Conservation (phyloP, 2,888 invertebrate species). For the Plemyria rubiginata region DNA sequence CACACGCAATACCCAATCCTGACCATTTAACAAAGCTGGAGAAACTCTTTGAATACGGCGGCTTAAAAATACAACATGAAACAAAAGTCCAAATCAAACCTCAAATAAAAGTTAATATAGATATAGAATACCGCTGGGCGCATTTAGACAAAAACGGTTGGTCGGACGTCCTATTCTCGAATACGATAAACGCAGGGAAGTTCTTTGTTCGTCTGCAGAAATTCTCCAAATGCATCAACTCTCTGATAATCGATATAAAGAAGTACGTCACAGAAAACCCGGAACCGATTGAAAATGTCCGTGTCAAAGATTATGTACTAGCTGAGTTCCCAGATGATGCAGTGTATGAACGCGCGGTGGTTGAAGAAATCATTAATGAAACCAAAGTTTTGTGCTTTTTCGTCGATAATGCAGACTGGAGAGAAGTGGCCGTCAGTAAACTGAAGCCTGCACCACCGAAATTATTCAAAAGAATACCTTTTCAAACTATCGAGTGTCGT, state of each 20-base stretch:
- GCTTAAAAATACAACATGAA: constrained; percentile 43
- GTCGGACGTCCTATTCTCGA: constrained; percentile 71
- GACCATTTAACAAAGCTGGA: constrained; percentile 79
- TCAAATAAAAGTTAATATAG: constrained; percentile 24
- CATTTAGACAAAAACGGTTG: constrained; percentile 70
- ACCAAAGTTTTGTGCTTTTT: constrained; percentile 83
- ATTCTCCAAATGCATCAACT: constrained; percentile 68
- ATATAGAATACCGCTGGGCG: constrained; percentile 68
- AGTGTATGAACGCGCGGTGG: constrained; percentile 74
- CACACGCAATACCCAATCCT: constrained; percentile 68
- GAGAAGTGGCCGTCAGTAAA: constrained; percentile 64
- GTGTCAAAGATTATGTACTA: constrained; percentile 74
- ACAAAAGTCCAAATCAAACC: constrained; percentile 43
- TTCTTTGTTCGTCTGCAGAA: constrained; percentile 81
- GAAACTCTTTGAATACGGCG: constrained; percentile 69
- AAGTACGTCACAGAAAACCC: constrained; percentile 55
- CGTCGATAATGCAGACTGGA: constrained; percentile 87
- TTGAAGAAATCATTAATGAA: constrained; percentile 63
- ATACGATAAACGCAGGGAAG: constrained; percentile 71
- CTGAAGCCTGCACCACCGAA: constrained; percentile 78
- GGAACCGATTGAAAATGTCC: constrained; percentile 49
- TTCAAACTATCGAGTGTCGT: constrained; percentile 87
- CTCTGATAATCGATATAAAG: constrained; percentile 71
- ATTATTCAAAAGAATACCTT: constrained; percentile 82
- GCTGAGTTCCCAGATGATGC: constrained; percentile 77